Evolutionary conservation across 2,888 invertebrate species (phyloP).

Genomic region (Hypselothyrea guttata): DNA sequence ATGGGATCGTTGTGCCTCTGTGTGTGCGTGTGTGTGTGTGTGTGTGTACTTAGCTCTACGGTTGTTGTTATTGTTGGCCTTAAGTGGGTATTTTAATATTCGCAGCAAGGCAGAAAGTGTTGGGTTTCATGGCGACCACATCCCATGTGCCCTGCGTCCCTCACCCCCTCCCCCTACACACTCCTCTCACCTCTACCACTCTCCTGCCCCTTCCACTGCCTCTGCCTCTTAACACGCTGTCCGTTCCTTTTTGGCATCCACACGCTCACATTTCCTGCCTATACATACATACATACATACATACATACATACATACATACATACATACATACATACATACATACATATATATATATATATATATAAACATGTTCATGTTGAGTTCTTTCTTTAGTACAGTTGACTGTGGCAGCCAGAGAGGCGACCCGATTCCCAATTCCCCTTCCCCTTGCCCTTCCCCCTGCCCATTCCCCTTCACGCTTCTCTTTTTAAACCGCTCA

Average conservation of each 20-base stretch:
- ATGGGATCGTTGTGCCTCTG: not conserved
- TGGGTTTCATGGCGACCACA: constrained; percentile 61
- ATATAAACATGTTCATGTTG: constrained; percentile 58
- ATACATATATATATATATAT: constrained; percentile 21
- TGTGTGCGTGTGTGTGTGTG: constrained; percentile 25
- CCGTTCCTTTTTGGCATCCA: constrained; percentile 42
- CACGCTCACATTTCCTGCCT: constrained; percentile 45
- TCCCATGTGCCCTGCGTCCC: constrained; percentile 15
- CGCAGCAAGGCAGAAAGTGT: constrained; percentile 68
- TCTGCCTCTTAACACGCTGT: too few species aligned
- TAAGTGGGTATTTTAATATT: constrained; percentile 74
- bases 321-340: constrained; percentile 55
- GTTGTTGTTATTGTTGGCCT: constrained; percentile 52
- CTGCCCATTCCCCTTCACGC: constrained; percentile 23
- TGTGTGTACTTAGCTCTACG: constrained; percentile 40
- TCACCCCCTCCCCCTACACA: constrained; percentile 15
- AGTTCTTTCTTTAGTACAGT: constrained; percentile 74
- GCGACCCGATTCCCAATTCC: constrained; percentile 46
- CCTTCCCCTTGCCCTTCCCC: constrained; percentile 16
- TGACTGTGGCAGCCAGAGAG: constrained; percentile 47
- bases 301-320: constrained; percentile 41
- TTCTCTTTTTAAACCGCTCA: constrained; percentile 1
- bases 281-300: constrained; percentile 40
- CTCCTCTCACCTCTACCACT: too few species aligned
- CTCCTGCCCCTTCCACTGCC: not conserved